A percentile compares a stretch with the other conserved stretches of the same genome.
phyloP scores from a whole-genome alignment of 2,797 vertebrate species.

The Micrastur ruficollis region DNA sequence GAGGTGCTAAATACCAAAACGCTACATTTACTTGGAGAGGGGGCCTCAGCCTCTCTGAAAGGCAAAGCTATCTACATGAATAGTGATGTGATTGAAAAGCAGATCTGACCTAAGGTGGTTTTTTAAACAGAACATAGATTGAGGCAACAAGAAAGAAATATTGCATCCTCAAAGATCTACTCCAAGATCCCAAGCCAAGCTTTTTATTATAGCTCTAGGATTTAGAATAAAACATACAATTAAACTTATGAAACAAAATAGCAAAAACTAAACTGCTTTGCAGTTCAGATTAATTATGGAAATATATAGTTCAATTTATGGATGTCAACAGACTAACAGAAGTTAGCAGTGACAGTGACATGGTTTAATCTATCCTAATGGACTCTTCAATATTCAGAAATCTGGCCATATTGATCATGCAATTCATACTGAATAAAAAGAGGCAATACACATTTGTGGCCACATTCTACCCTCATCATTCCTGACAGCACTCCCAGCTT shows the following conservation, averaged over 20 bases:
- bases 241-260: neutral
- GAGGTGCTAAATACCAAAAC: neutral
- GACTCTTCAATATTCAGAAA: neutral
- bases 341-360: neutral
- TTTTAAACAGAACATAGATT: neutral
- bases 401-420: neutral
- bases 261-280: neutral
- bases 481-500: constrained; percentile 33
- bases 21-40: neutral
- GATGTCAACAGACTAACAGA: neutral
- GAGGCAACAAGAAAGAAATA: neutral
- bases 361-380: neutral
- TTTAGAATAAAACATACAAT: neutral
- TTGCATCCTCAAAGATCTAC: neutral
- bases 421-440: neutral
- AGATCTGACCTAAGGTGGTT: neutral
- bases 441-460: neutral
- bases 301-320: neutral
- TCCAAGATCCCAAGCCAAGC: neutral
- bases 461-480: constrained; percentile 12
- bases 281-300: neutral
- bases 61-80: neutral
- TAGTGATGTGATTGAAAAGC: neutral
- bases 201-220: neutral
- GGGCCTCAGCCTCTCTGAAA: neutral